Base-by-base conservation (phyloP, 2,113 vertebrate species). In the Chiloscyllium plagiosum region DNA sequence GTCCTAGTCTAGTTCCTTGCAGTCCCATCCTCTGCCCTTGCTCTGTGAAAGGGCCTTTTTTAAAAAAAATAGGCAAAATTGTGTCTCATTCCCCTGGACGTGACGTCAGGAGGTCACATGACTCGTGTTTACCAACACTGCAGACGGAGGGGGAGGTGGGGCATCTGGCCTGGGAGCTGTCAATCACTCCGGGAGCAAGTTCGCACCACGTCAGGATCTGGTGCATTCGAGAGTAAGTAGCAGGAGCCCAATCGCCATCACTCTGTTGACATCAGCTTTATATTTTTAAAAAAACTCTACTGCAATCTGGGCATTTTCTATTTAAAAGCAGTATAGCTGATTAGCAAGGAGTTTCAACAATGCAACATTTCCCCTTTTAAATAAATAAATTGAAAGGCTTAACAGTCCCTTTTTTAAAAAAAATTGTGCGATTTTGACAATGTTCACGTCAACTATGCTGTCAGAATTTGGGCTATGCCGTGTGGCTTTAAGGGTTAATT, bases 121-220 rank as follows among this genome's bases (percentile, higher is more conserved):
- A 20, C 8, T 3, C 0, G 42, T 95, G 93, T 95, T 95, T 95
- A 72, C 68, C 68, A 95, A 95, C 93, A 95, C 15, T 94, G 92
- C n/a, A 19, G 85, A 47, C 42, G 42, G 42, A 47, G 24, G 93
- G 37, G 68, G 68, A 1, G 65, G 93, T 42, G 37, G 42, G 65
- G n/a, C n/a, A 12, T 12, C 8, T 10, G 56, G 56, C 56, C 12
- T 7, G 22, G 3, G 7, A 70, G 15, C 68, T 72, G 68, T 72
- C 93, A 13, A 50, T 72, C 93, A 72, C 93, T 6, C 26, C 5
- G 6, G 70, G 29, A 69, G 19, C 5, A 29, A 29, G 26, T 26
- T 1, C 29, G 26, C 70, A 72, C 24, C 70, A 29, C 70, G 6
- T 26, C 70, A 29, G 70, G 26, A 26, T 61, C 56, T 61, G 56